These are phyloP conservation scores for Poecilia gillii DNA, from an alignment of 2,797 vertebrate genomes.

Conservation along the genomic window DNA sequence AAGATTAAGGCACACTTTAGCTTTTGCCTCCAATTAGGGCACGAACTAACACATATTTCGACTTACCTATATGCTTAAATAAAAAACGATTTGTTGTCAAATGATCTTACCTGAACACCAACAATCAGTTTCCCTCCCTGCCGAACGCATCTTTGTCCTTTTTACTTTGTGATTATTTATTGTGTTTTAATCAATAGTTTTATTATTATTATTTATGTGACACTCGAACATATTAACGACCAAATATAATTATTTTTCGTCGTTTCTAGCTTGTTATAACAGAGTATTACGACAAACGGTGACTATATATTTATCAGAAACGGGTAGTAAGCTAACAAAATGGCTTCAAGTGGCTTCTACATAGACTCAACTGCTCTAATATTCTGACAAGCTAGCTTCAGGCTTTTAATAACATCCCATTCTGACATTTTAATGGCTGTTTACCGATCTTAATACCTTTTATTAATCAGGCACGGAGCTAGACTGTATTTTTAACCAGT, in stretches of 20 bases:
- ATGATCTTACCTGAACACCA: neutral
- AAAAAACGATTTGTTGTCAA: neutral
- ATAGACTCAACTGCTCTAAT: slow-evolving; percentile 20
- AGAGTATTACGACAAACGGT: neutral
- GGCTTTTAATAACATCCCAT: neutral
- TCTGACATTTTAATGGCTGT: fast-evolving
- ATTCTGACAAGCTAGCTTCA: slow-evolving; percentile 9
- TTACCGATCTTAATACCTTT: fast-evolving
- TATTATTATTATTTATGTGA: neutral
- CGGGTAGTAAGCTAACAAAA: slow-evolving; percentile 56
- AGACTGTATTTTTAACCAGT: neutral
- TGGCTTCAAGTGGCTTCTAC: slow-evolving; percentile 67
- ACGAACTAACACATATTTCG: neutral
- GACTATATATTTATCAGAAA: neutral
- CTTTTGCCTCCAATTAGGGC: slow-evolving; percentile 1
- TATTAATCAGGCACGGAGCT: fast-evolving
- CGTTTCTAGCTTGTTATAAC: neutral
- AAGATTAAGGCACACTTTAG: neutral
- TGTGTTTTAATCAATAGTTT: slow-evolving; percentile 53
- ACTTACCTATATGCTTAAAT: neutral
- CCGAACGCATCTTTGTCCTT: neutral
- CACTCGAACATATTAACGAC: neutral
- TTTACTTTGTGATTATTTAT: slow-evolving; percentile 3
- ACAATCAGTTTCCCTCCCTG: neutral
- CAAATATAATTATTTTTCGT: fast-evolving